Percentiles rank a stretch among this genome's conserved stretches.
phyloP scores from a whole-genome alignment of 2,888 invertebrate genomes.

The Andrena marginata region DNA sequence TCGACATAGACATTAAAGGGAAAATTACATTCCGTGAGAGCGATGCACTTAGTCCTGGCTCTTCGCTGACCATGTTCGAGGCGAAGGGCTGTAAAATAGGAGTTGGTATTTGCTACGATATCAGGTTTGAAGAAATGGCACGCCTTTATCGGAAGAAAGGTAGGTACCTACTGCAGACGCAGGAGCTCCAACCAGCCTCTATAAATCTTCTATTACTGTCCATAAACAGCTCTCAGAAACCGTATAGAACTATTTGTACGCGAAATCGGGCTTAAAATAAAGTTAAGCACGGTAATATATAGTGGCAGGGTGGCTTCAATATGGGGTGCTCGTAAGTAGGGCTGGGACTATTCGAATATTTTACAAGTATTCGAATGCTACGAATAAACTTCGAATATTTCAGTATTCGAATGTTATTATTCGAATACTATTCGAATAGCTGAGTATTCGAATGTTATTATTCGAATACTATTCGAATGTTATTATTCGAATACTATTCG shows the following conservation, averaged over 20 bases:
- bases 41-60: slow-evolving; percentile 92
- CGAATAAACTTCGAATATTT: too few relatives aligned
- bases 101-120: slow-evolving; percentile 97
- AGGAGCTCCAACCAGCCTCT: too few relatives aligned
- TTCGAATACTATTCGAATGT: too few relatives aligned
- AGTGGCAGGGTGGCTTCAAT: neutral
- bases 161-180: slow-evolving; percentile 61
- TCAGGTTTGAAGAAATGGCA: slow-evolving; percentile 96
- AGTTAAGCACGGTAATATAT: neutral
- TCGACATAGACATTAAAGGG: slow-evolving; percentile 97
- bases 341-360: too few relatives aligned
- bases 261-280: neutral
- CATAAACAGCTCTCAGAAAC: neutral
- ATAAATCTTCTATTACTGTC: neutral
- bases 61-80: slow-evolving; percentile 90
- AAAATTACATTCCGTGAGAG: slow-evolving; percentile 98
- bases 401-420: too few relatives aligned
- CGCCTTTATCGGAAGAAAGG: slow-evolving; percentile 89
- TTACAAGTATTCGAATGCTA: too few relatives aligned
- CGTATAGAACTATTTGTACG: neutral
- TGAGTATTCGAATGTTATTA: too few relatives aligned
- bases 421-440: too few relatives aligned
- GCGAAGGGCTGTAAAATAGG: slow-evolving; percentile 92
- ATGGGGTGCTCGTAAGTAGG: too few relatives aligned
- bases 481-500: too few relatives aligned